Conservation (phyloP, 2,113 vertebrate genomes). For the Heterochromis multidens region DNA sequence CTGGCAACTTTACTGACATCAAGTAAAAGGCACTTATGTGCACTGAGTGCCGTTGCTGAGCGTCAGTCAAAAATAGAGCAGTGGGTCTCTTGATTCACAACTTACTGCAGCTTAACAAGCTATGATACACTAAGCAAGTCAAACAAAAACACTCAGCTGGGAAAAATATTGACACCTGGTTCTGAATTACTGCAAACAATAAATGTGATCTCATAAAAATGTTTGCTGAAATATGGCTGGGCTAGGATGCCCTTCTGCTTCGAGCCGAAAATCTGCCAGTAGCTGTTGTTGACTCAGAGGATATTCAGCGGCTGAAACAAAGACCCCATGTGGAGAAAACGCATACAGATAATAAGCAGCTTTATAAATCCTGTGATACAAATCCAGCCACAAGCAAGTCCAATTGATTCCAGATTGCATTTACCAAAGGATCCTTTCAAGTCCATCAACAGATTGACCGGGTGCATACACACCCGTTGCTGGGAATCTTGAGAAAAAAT, state of each 20-base stretch:
- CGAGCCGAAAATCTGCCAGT: background rate
- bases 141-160: background rate
- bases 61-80: background rate
- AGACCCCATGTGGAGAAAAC: background rate
- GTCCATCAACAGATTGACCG: slow-evolving; percentile 21
- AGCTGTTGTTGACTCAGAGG: slow-evolving; percentile 24
- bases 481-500: slow-evolving; percentile 11
- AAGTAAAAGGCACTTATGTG: background rate
- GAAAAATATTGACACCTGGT: background rate
- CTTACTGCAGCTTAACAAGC: background rate
- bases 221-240: background rate
- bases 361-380: slow-evolving; percentile 30
- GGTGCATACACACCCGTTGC: background rate
- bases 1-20: background rate
- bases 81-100: background rate
- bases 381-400: slow-evolving; percentile 23
- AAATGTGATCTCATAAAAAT: background rate
- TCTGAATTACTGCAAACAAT: background rate
- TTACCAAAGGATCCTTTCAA: slow-evolving; percentile 26
- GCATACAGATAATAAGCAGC: background rate
- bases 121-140: background rate
- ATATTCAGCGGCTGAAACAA: slow-evolving; percentile 5
- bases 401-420: slow-evolving; percentile 31
- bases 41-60: background rate
- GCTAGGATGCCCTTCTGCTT: background rate